Evolutionary conservation across 2,113 vertebrate species (phyloP), one percentile per base, ranked within the genome.

Genomic region (Himantopus leucocephalus): DNA sequence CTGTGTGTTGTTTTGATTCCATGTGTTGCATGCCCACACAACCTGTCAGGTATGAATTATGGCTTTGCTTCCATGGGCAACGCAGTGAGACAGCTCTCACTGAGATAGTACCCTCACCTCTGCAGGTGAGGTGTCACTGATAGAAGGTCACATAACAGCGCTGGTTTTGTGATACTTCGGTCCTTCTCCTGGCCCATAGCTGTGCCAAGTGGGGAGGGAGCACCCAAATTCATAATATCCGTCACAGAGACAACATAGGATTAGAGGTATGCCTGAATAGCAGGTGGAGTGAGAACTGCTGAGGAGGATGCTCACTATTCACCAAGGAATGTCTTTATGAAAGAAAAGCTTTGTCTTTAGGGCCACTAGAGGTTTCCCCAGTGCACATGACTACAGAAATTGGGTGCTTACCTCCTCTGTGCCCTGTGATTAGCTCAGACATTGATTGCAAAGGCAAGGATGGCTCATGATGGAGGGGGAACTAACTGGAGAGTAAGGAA

Each of bases 61-160:
- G 22, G n/a, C 19, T 86, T 85, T 89, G n/a, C 11, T 85, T 74
- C 34, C 30, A 52, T 4, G 8, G 41, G 13, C n/a, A 85, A 64
- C 30, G 68, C 53, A 58, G 37, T 16, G 58, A 63, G 79, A 70
- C 39, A 55, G 14, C 30, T 74, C 34, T 75, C 34, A 39, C 52
- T 75, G 47, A 82, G 75, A 35, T 0, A 58, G 37, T 48, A 21
- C 11, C 23, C 29, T 75, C 64, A 52, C 7, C 15, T 96, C 73
- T 74, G 53, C 45, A 78, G 14, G 23, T 41, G 48, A 85, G 34
- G 24, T 59, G 27, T 2, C 2, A 62, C 35, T 79, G 56, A 72
- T 24, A 72, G 30, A 27, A 76, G 47, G 48, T 24, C 3, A 4
- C 5, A 24, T 19, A 80, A 45, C 22, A 68, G 32, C 0, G 0